A percentile compares a stretch with the other conserved stretches of the same genome.
Conservation (phyloP, 2,113 vertebrate species). For the Formicarius rufipectus region DNA sequence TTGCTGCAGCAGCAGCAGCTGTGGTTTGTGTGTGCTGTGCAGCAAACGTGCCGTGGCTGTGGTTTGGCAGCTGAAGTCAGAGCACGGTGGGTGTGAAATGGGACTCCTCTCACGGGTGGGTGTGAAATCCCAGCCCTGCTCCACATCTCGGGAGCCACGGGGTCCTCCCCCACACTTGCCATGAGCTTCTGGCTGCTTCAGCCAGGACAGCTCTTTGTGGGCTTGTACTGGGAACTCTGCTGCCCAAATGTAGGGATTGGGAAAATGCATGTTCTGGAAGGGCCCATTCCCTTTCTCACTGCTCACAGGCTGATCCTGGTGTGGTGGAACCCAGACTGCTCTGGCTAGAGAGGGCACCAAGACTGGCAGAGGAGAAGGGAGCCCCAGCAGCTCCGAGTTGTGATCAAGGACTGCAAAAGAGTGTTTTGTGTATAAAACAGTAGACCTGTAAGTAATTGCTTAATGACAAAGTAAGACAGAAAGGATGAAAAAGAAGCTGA, state of each 20-base stretch:
- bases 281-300: not conserved
- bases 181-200: not conserved
- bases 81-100: not conserved
- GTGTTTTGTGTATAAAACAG: not conserved
- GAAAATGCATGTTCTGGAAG: not conserved
- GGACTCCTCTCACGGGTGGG: not conserved
- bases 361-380: not conserved
- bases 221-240: not conserved
- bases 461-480: not conserved
- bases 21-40: not conserved
- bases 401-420: not conserved
- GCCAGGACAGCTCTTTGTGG: not conserved
- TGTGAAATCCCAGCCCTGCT: too few species aligned
- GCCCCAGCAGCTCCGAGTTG: not conserved
- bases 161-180: not conserved
- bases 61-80: constrained; percentile 12
- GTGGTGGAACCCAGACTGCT: not conserved
- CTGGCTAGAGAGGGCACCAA: not conserved
- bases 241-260: fast-evolving
- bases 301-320: fast-evolving
- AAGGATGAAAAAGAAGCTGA: not conserved
- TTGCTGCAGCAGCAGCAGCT: not conserved
- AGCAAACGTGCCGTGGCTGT: not conserved
- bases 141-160: too few species aligned
- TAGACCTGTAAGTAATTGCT: not conserved